Evolutionary conservation across 2,888 invertebrate genomes (phyloP), one percentile per base, ranked within the genome.

Genomic region (Heliconius ethilla): DNA sequence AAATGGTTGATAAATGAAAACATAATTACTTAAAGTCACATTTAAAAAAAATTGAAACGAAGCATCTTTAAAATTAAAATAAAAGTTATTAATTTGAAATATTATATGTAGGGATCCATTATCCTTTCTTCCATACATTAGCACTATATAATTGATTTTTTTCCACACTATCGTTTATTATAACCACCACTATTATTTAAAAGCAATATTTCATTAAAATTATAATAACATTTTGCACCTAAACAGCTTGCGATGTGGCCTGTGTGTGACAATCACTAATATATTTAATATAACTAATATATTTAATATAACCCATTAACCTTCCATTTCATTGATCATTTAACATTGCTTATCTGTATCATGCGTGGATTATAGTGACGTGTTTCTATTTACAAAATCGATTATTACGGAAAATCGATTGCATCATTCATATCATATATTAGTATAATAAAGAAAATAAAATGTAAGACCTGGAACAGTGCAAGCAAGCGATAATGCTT

Each of bases 321-420:
- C 51, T 63, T 29, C 59, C 76, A 77, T 75, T 51, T 51, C 79
- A 78, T 75, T 78, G 70, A 75, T 15, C 78, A 75, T 80, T 75
- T 78, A 78, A 74, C 81, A 79, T 82, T 80, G 82, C 82, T 81
- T 79, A 76, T 37, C 67, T 72, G 22, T 75, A 76, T 78, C 79
- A 78, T 80, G 66, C 69, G 27, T 67, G 78, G 81, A 80, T 79
- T 75, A 79, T 80, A 67, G 76, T 77, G 81, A 82, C 63, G 80
- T 80, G 79, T 67, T 51, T 27, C 27, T 27, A 15, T 27, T 25
- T 6, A 59, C 3, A 59, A n/a, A n/a, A 59, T 59, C 59, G 59
- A 59, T n/a, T 59, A 59, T n/a, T 59, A 59, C n/a, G 0, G 3
- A 59, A 10, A 59, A 59, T 59, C 10, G 51, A 51, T 18, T 18